Conservation (phyloP, 1,140 invertebrate genomes). For the Eupristina koningsbergeri region DNA sequence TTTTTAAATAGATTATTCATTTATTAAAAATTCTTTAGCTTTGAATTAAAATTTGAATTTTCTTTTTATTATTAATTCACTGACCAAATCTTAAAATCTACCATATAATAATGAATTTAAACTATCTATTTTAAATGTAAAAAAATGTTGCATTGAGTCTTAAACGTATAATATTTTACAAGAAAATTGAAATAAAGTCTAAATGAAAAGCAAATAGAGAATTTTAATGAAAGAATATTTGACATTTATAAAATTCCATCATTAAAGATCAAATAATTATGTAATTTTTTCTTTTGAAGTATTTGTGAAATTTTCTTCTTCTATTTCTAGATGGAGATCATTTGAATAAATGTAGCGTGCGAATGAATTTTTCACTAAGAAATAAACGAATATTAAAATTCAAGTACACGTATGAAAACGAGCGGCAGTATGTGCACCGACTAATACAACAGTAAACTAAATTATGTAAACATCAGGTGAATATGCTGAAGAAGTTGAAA, state of each 20-base stretch:
- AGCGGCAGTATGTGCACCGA: neutral
- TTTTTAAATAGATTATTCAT: no score
- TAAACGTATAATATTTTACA: neutral
- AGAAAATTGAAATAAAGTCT: neutral
- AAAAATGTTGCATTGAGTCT: neutral
- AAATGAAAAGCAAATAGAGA: neutral
- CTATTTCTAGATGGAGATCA: neutral
- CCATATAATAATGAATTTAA: neutral
- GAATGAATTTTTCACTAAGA: neutral
- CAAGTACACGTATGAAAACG: conserved; percentile 28
- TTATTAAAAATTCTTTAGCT: no score
- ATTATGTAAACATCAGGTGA: conserved; percentile 20
- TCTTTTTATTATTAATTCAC: neutral
- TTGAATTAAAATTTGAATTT: no score
- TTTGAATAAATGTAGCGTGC: neutral
- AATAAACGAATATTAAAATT: neutral
- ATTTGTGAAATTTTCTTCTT: neutral
- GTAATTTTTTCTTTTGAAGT: neutral
- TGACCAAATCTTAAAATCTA: neutral
- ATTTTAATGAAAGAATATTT: neutral
- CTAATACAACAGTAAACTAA: conserved; percentile 34
- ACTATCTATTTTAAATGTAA: neutral
- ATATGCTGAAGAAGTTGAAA: conserved; percentile 27
- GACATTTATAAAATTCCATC: neutral
- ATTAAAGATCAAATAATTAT: neutral